These are phyloP conservation scores for Neoniphon sammara DNA, from an alignment of 2,797 vertebrate species.

Conservation along the genomic window DNA sequence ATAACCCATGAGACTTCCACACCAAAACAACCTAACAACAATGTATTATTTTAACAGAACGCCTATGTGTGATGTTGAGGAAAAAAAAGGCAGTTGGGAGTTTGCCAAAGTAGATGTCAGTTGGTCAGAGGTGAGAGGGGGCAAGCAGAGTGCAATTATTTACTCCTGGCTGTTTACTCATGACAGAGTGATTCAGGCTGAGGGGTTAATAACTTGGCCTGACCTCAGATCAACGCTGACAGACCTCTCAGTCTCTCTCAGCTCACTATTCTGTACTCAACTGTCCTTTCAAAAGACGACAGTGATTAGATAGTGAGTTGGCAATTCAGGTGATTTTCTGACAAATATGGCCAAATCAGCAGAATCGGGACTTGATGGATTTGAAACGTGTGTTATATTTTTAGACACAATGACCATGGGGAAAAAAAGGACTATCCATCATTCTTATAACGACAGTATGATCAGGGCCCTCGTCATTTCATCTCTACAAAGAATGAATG, in stretches of 20 bases:
- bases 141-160: slow-evolving; percentile 66
- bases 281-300: slow-evolving; percentile 33
- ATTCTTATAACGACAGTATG: not conserved
- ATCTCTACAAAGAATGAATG: no score
- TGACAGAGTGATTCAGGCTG: slow-evolving; percentile 69
- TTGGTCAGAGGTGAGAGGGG: slow-evolving; percentile 65
- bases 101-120: slow-evolving; percentile 62
- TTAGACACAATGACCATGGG: no score
- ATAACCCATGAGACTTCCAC: slow-evolving; percentile 27
- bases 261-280: slow-evolving; percentile 29
- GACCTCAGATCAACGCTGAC: slow-evolving; percentile 76
- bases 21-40: slow-evolving; percentile 7
- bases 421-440: not conserved
- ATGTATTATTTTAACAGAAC: slow-evolving; percentile 43
- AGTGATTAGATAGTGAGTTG: slow-evolving; percentile 23
- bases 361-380: not conserved
- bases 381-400: not conserved
- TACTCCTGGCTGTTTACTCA: slow-evolving; percentile 71
- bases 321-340: slow-evolving; percentile 3
- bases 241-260: slow-evolving; percentile 43
- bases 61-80: slow-evolving; percentile 36
- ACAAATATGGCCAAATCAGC: not conserved
- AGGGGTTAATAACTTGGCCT: slow-evolving; percentile 79
- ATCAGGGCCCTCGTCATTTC: not conserved
- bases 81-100: slow-evolving; percentile 32